Evolutionary conservation across 2,797 vertebrate species (phyloP).

Genomic region (Orestias chungarensis): DNA sequence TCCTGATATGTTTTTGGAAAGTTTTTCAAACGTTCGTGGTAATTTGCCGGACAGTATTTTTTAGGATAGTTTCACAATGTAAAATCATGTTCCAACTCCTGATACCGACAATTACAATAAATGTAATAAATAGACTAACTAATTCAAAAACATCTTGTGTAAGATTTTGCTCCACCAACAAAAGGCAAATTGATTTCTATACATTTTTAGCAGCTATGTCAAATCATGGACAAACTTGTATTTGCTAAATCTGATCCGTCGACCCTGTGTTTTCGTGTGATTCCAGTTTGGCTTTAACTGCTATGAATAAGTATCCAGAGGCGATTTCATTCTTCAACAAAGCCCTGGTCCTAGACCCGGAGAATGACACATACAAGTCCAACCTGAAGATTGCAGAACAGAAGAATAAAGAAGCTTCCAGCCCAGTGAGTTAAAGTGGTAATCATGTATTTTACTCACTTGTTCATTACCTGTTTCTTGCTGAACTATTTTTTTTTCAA

Average conservation of each 20-base stretch:
- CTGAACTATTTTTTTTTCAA: background rate
- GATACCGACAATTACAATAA: background rate
- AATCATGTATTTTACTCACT: background rate
- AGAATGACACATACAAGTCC: constrained; percentile 97
- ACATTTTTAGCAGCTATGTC: background rate
- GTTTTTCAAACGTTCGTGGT: background rate
- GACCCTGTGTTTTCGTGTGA: constrained; percentile 7
- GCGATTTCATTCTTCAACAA: constrained; percentile 96
- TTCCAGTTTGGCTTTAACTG: constrained; percentile 89
- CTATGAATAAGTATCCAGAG: constrained; percentile 94
- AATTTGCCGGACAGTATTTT: background rate
- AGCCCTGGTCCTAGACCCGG: constrained; percentile 93
- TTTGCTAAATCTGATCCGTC: background rate
- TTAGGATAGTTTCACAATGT: background rate
- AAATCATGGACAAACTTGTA: no score
- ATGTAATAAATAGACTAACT: no score
- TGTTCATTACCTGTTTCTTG: background rate
- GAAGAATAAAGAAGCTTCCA: constrained; percentile 91
- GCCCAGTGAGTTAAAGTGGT: constrained; percentile 85
- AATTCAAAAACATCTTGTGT: no score
- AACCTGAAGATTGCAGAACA: constrained; percentile 97
- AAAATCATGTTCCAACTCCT: background rate
- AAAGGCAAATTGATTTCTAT: no score
- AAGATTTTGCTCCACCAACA: background rate
- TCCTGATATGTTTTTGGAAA: background rate